phyloP scores from a whole-genome alignment of 2,797 vertebrate genomes.

The Galaxias olidus region DNA sequence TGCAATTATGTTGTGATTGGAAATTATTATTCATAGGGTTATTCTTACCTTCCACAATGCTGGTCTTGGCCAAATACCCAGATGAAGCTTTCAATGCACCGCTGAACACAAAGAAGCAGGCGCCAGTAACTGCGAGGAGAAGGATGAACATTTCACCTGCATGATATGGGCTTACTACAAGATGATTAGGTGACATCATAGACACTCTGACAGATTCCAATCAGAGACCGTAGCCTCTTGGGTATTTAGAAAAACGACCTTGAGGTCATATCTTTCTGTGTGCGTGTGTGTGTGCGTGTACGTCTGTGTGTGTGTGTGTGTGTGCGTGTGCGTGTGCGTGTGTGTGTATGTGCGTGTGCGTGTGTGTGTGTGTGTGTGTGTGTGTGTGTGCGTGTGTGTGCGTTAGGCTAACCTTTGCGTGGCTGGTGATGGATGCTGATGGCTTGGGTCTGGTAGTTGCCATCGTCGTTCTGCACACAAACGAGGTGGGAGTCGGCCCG shows the following conservation, averaged over 20 bases:
- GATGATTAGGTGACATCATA: too few relatives aligned
- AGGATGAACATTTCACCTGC: constrained; percentile 4
- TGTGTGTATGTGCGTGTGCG: not conserved
- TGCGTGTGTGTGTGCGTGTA: constrained; percentile 3
- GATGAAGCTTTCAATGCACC: constrained; percentile 95
- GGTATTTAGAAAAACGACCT: too few relatives aligned
- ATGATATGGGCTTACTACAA: not conserved
- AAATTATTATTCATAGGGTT: not conserved
- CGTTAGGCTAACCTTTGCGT: constrained; percentile 82
- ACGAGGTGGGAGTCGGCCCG: constrained; percentile 95
- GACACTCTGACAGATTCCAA: too few relatives aligned
- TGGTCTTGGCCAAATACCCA: constrained; percentile 95
- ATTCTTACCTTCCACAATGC: constrained; percentile 96
- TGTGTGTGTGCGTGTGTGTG: not conserved
- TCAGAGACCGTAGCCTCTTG: too few relatives aligned
- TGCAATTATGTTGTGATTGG: too few relatives aligned
- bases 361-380: constrained; percentile 4
- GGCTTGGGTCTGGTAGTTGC: constrained; percentile 98
- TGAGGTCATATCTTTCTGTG: too few relatives aligned
- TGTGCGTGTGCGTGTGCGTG: not conserved
- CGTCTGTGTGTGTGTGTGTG: not conserved
- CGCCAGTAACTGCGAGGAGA: constrained; percentile 89
- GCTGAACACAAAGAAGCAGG: constrained; percentile 99
- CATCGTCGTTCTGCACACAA: constrained; percentile 96
- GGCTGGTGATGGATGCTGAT: constrained; percentile 99